These are phyloP conservation scores for Globodera ellingtonae DNA, from an alignment of 1,140 invertebrate genomes.

Conservation along the genomic window DNA sequence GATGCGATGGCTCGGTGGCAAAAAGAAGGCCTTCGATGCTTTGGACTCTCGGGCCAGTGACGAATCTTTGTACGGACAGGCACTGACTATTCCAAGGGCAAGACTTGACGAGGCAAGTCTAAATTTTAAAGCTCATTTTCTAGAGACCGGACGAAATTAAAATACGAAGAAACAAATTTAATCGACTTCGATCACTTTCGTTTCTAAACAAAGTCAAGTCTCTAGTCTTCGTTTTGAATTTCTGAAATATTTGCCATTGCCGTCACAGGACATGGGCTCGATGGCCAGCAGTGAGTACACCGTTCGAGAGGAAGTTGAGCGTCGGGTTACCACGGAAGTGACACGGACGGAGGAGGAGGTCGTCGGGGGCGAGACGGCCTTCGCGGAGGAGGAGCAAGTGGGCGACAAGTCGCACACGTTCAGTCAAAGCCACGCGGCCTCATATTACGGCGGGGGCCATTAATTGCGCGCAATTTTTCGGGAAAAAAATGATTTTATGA, in stretches of 20 bases:
- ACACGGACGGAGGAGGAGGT: slow-evolving; percentile 22
- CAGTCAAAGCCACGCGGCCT: slow-evolving; percentile 20
- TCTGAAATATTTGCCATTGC: slow-evolving; percentile 53
- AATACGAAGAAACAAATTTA: too few relatives aligned
- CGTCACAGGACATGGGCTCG: slow-evolving; percentile 56
- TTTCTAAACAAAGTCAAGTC: too few relatives aligned
- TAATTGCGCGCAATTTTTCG: neutral
- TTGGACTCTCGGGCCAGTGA: slow-evolving; percentile 8
- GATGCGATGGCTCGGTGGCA: slow-evolving; percentile 15
- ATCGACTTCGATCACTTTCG: neutral
- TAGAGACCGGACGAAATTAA: neutral
- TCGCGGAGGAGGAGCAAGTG: slow-evolving; percentile 21
- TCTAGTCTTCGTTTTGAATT: neutral
- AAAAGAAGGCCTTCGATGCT: neutral
- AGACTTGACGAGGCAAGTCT: slow-evolving; percentile 20
- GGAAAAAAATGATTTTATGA: neutral
- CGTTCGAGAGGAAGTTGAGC: slow-evolving; percentile 63
- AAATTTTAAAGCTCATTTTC: neutral
- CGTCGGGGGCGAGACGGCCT: slow-evolving; percentile 22
- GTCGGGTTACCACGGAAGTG: slow-evolving; percentile 57
- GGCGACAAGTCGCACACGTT: slow-evolving; percentile 23
- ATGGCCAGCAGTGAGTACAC: slow-evolving; percentile 59
- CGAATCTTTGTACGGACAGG: slow-evolving; percentile 25
- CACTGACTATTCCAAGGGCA: slow-evolving; percentile 24
- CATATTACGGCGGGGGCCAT: slow-evolving; percentile 8